Percentiles rank a stretch among this genome's conserved stretches.
Evolutionary conservation across 2,113 vertebrate genomes (phyloP).

Genomic region (Oncorhynchus clarkii): DNA sequence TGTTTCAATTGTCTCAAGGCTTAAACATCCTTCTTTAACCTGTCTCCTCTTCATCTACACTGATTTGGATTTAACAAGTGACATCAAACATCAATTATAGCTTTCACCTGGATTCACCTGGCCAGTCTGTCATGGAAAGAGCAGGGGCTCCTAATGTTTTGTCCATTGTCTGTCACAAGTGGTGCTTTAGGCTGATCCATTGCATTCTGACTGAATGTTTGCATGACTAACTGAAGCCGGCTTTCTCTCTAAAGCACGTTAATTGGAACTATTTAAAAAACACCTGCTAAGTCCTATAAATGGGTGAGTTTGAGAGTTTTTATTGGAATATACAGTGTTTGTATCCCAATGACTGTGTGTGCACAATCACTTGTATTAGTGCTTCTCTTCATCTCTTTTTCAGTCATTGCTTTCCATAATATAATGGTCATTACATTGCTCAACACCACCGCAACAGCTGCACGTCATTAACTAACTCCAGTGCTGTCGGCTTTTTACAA

Average conservation of each 20-base stretch:
- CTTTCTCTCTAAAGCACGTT: background rate
- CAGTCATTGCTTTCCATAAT: slow-evolving; percentile 4
- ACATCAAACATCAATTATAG: too few relatives aligned
- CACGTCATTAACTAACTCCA: background rate
- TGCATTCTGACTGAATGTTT: background rate
- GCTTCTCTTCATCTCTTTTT: background rate
- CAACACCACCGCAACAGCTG: background rate
- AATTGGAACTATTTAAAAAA: background rate
- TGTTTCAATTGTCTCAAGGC: too few relatives aligned
- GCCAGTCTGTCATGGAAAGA: too few relatives aligned
- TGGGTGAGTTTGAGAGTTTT: too few relatives aligned
- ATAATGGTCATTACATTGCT: background rate
- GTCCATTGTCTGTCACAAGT: too few relatives aligned
- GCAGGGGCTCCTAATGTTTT: too few relatives aligned
- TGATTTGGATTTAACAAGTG: too few relatives aligned
- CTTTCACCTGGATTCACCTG: too few relatives aligned
- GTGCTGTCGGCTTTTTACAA: background rate
- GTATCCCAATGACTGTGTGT: background rate
- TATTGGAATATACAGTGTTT: background rate
- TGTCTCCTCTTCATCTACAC: too few relatives aligned
- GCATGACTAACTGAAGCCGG: background rate
- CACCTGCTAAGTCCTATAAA: slow-evolving; percentile 1
- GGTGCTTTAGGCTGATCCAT: too few relatives aligned
- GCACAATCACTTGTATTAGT: background rate
- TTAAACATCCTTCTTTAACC: too few relatives aligned